Evolutionary conservation across 2,888 invertebrate species (phyloP).

Genomic region (Pherbina coryleti): DNA sequence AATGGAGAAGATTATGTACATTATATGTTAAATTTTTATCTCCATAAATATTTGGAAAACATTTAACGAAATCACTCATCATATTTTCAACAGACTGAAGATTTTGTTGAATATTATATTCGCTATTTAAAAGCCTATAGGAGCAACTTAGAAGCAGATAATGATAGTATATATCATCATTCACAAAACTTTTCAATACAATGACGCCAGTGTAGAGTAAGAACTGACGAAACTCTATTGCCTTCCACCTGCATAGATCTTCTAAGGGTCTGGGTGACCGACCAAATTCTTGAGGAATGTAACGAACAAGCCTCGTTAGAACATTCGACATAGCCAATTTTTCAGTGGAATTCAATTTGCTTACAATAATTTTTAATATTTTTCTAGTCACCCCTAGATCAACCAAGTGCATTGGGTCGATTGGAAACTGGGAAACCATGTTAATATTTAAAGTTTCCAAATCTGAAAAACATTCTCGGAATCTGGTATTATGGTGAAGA

Average conservation of each 20-base stretch:
- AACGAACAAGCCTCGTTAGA: background rate
- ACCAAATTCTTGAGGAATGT: background rate
- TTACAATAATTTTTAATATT: background rate
- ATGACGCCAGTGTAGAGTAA: constrained; percentile 25
- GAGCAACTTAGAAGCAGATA: constrained; percentile 26
- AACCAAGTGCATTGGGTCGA: background rate
- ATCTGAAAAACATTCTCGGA: background rate
- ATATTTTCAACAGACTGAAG: constrained; percentile 4
- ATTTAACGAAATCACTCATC: constrained; percentile 29
- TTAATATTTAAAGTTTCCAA: background rate
- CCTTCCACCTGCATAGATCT: constrained; percentile 27
- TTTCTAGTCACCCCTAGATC: background rate
- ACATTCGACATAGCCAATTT: background rate
- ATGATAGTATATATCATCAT: constrained; percentile 18
- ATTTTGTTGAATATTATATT: background rate
- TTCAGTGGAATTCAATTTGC: background rate
- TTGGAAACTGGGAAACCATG: background rate
- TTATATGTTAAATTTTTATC: background rate
- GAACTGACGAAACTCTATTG: constrained; percentile 28
- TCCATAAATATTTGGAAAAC: constrained; percentile 26
- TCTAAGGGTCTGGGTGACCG: background rate
- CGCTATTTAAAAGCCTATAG: constrained; percentile 7
- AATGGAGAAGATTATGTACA: background rate
- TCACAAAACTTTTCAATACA: constrained; percentile 12
- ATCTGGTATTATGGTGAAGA: no score